A percentile compares a stretch with the other conserved stretches of the same genome.
These are phyloP conservation scores for Drosophila cracens DNA, from an alignment of 2,888 invertebrate species.

Conservation along the genomic window DNA sequence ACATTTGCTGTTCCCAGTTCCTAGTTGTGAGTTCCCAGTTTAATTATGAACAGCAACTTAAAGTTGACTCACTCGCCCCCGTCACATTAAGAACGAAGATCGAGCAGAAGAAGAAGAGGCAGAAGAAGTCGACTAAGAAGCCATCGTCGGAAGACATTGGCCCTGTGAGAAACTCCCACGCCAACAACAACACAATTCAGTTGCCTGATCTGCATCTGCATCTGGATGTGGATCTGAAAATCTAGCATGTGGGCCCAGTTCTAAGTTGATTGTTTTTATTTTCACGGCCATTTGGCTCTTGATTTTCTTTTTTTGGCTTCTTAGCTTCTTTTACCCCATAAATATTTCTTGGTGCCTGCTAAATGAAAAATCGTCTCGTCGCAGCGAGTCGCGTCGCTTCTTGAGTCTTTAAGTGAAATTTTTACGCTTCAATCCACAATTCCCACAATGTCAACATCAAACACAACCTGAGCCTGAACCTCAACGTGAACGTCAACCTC, in stretches of 20 bases:
- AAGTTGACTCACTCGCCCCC: constrained; percentile 44
- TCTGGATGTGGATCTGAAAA: constrained; percentile 17
- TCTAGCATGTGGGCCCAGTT: constrained; percentile 22
- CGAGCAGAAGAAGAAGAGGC: constrained; percentile 9
- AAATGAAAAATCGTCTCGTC: constrained; percentile 51
- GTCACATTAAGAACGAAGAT: constrained; percentile 12
- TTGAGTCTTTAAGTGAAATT: constrained; percentile 36
- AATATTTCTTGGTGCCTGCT: neutral
- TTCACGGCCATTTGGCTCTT: constrained; percentile 39
- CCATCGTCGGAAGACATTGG: constrained; percentile 52
- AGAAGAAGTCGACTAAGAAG: constrained; percentile 2
- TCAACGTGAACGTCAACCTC: constrained; percentile 9
- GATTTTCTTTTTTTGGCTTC: neutral
- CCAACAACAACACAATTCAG: constrained; percentile 35
- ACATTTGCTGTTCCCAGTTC: constrained; percentile 20
- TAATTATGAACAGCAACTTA: constrained; percentile 62
- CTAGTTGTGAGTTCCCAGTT: constrained; percentile 47
- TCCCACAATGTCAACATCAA: constrained; percentile 45
- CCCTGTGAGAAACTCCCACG: constrained; percentile 77
- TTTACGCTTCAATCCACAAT: constrained; percentile 66
- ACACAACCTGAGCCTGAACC: neutral
- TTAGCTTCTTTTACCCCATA: neutral
- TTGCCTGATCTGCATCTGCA: constrained; percentile 39
- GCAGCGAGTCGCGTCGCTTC: constrained; percentile 24
- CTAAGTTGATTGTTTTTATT: constrained; percentile 40